These are phyloP conservation scores for Dimorphilus gyrociliatus DNA, from an alignment of 2,888 invertebrate species.

Conservation along the genomic window DNA sequence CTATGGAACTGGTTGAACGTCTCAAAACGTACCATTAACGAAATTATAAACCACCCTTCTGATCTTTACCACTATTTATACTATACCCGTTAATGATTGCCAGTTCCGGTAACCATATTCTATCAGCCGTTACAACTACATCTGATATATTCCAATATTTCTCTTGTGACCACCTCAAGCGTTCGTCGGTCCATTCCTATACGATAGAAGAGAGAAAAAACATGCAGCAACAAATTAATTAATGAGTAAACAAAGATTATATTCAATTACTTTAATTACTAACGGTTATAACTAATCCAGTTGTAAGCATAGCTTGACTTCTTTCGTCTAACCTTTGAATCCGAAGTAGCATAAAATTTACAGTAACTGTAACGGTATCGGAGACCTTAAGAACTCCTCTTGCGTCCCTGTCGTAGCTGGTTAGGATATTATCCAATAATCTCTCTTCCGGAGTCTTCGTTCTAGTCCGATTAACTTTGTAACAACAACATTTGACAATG, in stretches of 20 bases:
- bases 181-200: conserved; percentile 12
- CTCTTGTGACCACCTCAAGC: conserved; percentile 9
- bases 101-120: conserved; percentile 14
- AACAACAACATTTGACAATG: no score
- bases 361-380: conserved; percentile 9
- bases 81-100: conserved; percentile 10
- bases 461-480: no score
- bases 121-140: conserved; percentile 10
- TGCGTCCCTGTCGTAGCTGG: conserved; percentile 11
- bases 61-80: not conserved
- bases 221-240: not conserved
- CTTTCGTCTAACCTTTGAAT: conserved; percentile 13
- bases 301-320: conserved; percentile 13
- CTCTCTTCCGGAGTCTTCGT: no score
- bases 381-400: conserved; percentile 7
- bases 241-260: not conserved
- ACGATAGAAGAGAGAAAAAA: not conserved
- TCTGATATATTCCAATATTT: conserved; percentile 10
- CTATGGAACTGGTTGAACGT: no score
- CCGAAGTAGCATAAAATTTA: conserved; percentile 10
- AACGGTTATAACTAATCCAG: conserved; percentile 12
- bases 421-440: no score
- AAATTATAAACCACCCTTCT: not conserved
- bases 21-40: no score
- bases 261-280: conserved; percentile 3